Evolutionary conservation across 1,140 invertebrate genomes (phyloP).

Genomic region (Pogonomyrmex californicus): DNA sequence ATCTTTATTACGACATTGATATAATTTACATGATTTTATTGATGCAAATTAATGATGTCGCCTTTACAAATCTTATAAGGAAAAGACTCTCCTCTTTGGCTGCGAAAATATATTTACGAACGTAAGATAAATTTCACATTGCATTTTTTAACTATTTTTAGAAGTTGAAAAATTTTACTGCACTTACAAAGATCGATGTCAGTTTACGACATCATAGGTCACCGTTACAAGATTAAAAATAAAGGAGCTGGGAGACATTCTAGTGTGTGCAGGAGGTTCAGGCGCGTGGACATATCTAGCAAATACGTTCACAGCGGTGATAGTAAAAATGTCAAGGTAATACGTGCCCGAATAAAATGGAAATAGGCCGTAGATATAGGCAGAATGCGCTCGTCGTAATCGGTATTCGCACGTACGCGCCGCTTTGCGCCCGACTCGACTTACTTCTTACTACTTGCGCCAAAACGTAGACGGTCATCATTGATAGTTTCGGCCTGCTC

Average conservation of each 20-base stretch:
- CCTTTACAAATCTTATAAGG: neutral
- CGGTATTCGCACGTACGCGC: conserved; percentile 3
- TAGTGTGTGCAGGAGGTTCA: neutral
- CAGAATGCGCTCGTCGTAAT: neutral
- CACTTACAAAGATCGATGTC: neutral
- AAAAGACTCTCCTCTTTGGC: neutral
- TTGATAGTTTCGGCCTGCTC: neutral
- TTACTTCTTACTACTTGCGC: conserved; percentile 41
- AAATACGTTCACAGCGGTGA: conserved; percentile 12
- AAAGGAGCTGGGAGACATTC: neutral
- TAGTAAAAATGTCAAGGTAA: conserved; percentile 45
- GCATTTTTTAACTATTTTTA: neutral
- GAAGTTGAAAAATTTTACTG: neutral
- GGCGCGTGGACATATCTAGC: conserved; percentile 1
- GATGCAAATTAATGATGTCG: neutral
- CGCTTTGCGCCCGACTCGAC: conserved; percentile 20
- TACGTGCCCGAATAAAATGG: conserved; percentile 43
- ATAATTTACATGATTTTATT: neutral
- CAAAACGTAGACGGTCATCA: neutral
- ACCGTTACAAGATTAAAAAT: conserved; percentile 6
- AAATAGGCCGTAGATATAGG: conserved; percentile 2
- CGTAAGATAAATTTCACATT: neutral
- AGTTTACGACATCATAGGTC: conserved; percentile 9
- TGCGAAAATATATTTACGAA: neutral
- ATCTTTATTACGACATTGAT: neutral